Evolutionary conservation across 2,888 invertebrate genomes (phyloP).

Genomic region (Margaritifera margaritifera): DNA sequence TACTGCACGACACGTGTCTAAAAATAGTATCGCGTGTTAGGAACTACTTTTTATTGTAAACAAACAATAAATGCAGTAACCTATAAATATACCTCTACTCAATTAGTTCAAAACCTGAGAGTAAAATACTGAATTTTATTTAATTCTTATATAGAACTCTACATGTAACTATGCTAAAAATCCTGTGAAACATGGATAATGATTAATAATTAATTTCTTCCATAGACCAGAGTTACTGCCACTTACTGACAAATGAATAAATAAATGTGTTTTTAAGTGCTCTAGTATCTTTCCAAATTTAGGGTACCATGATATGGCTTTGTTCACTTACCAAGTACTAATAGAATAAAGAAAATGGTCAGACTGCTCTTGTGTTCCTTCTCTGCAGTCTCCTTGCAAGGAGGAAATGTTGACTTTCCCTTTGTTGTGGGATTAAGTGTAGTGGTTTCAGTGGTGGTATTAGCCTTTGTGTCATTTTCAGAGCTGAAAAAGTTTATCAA

Average conservation of each 20-base stretch:
- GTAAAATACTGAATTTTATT: too few relatives aligned
- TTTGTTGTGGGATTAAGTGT: conserved; percentile 20
- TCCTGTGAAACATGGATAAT: background rate
- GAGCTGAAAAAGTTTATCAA: background rate
- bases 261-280: background rate
- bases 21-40: too few relatives aligned
- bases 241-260: too few relatives aligned
- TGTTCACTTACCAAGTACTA: conserved; percentile 80
- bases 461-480: conserved; percentile 5
- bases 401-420: conserved; percentile 75
- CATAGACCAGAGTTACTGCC: too few relatives aligned
- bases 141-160: too few relatives aligned
- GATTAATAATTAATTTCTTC: background rate
- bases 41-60: too few relatives aligned
- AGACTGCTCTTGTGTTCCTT: conserved; percentile 97
- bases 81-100: too few relatives aligned
- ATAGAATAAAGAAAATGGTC: conserved; percentile 97
- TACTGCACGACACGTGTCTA: too few relatives aligned
- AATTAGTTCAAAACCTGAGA: too few relatives aligned
- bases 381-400: conserved; percentile 90
- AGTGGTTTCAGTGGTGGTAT: conserved; percentile 1
- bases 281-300: background rate
- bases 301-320: background rate
- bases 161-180: too few relatives aligned
- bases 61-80: too few relatives aligned